Conservation (phyloP, 2,113 vertebrate genomes). For the Emydocephalus ijimae region DNA sequence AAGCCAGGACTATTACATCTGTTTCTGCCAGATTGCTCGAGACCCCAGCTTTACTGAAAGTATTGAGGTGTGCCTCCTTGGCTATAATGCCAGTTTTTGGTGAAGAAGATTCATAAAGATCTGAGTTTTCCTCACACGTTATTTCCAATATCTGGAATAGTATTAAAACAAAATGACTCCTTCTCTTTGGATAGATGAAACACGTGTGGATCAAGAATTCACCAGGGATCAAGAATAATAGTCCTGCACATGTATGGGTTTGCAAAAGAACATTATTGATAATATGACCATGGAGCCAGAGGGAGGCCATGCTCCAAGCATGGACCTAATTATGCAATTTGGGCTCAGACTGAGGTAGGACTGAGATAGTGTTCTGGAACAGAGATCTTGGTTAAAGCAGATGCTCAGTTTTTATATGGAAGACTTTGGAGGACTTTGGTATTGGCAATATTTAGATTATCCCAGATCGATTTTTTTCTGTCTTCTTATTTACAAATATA, state of each 20-base stretch:
- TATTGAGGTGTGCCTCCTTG: background rate
- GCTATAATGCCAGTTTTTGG: constrained; percentile 25
- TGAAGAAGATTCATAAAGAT: constrained; percentile 24
- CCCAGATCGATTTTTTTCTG: constrained; percentile 21
- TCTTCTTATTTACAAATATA: background rate
- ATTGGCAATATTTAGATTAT: constrained; percentile 28
- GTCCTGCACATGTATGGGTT: constrained; percentile 21
- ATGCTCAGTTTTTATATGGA: background rate
- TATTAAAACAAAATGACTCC: background rate
- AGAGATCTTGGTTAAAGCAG: constrained; percentile 11
- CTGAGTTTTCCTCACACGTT: constrained; percentile 35
- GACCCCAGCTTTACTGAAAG: background rate
- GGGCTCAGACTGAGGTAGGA: background rate
- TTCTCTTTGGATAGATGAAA: fast-evolving
- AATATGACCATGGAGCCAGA: background rate
- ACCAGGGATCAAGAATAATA: background rate
- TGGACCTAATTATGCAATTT: constrained; percentile 20
- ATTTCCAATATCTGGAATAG: background rate
- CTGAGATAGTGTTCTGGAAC: background rate
- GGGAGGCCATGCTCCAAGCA: background rate
- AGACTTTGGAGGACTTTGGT: constrained; percentile 17
- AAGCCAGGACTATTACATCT: background rate
- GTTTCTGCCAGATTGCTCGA: background rate
- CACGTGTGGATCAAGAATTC: background rate
- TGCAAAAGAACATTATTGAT: background rate